These are phyloP conservation scores for Hippocampus abdominalis DNA, from an alignment of 2,113 vertebrate species.

Conservation along the genomic window DNA sequence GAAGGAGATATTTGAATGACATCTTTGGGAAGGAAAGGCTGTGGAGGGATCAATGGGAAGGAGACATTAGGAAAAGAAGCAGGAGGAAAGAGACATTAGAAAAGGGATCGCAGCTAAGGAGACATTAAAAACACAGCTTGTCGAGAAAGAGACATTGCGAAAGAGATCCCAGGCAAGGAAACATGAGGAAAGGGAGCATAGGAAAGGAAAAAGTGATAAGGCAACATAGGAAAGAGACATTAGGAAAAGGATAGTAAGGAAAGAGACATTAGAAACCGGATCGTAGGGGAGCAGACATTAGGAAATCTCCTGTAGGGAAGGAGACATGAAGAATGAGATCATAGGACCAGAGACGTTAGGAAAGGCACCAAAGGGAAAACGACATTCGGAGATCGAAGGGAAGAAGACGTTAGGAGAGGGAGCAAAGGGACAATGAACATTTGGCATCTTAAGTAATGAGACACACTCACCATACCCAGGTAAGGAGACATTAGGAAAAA, in stretches of 20 bases:
- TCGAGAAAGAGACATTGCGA: neutral
- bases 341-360: too few relatives aligned
- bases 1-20: neutral
- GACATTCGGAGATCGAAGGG: neutral
- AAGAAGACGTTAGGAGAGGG: neutral
- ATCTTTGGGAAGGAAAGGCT: neutral
- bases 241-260: neutral
- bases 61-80: neutral
- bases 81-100: neutral
- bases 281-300: too few relatives aligned
- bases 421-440: too few relatives aligned
- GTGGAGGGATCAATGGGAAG: neutral
- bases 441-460: neutral
- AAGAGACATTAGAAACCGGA: neutral
- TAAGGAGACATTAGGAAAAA: conserved; percentile 4
- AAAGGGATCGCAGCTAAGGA: neutral
- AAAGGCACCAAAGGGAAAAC: neutral
- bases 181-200: too few relatives aligned
- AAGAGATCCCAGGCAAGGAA: neutral
- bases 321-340: neutral
- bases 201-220: too few relatives aligned
- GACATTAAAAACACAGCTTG: neutral
- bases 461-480: neutral
- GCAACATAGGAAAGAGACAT: too few relatives aligned
- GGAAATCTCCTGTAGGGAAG: neutral